phyloP scores from a whole-genome alignment of 53 echinoderm and acorn worm genomes.

The Actinopyga echinites region DNA sequence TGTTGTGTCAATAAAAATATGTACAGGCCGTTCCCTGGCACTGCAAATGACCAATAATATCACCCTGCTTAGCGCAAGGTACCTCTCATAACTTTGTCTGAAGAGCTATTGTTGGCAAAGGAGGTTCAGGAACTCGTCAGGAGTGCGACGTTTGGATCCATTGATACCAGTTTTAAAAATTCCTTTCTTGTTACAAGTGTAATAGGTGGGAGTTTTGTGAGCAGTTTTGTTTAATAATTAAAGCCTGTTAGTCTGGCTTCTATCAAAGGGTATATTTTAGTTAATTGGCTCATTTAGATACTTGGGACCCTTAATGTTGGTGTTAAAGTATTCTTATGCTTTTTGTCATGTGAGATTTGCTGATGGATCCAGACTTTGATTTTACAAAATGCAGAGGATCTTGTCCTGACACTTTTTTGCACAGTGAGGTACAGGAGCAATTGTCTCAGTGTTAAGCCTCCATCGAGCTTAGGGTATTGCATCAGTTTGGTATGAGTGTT shows the following conservation, averaged over 20 bases:
- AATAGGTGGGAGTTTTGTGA: slow-evolving; percentile 5
- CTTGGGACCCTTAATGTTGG: background rate
- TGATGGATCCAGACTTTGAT: background rate
- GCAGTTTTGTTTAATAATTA: slow-evolving; percentile 34
- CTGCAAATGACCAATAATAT: slow-evolving; percentile 24
- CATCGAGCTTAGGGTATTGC: no score
- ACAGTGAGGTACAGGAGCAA: no score
- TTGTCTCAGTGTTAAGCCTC: no score
- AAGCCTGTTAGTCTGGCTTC: background rate
- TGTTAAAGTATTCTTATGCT: background rate
- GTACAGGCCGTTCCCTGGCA: slow-evolving; percentile 9
- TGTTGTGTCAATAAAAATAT: slow-evolving; percentile 23
- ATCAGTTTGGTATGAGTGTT: no score
- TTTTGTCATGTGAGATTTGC: background rate
- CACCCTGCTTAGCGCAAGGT: background rate
- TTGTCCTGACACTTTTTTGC: background rate
- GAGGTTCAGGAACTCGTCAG: background rate
- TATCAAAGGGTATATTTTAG: background rate
- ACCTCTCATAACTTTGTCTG: background rate
- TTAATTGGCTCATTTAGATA: slow-evolving; percentile 35
- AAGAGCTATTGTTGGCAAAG: background rate
- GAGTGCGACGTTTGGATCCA: background rate
- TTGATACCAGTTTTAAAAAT: slow-evolving; percentile 35
- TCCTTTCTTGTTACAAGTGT: slow-evolving; percentile 15
- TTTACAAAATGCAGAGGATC: background rate